Evolutionary conservation across 1,140 invertebrate species (phyloP).

Genomic region (Drosophila sucinea): DNA sequence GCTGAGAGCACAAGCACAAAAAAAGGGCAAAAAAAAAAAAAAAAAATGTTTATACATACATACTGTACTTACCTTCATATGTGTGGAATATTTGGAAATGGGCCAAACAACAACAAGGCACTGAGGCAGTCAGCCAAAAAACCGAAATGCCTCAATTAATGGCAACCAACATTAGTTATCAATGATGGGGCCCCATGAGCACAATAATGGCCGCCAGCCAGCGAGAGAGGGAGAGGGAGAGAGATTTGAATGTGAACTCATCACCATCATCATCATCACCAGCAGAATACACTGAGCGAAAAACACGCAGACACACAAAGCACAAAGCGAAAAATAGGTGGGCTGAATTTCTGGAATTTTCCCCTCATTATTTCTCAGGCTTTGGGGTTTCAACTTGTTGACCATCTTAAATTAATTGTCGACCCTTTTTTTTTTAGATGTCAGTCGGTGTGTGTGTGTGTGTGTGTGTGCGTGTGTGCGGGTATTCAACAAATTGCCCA

Average conservation of each 20-base stretch:
- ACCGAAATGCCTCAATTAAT: slow-evolving; percentile 63
- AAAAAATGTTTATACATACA: slow-evolving; percentile 65
- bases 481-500: neutral
- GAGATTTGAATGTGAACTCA: slow-evolving; percentile 8
- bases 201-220: slow-evolving; percentile 53
- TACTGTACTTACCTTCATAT: slow-evolving; percentile 41
- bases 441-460: neutral
- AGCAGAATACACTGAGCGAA: neutral
- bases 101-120: neutral
- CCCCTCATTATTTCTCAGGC: slow-evolving; percentile 21
- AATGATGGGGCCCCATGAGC: slow-evolving; percentile 64
- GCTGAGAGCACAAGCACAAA: slow-evolving; percentile 32
- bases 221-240: neutral
- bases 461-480: neutral
- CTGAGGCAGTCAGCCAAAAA: slow-evolving; percentile 33
- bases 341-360: slow-evolving; percentile 11
- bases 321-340: neutral
- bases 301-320: neutral
- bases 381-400: slow-evolving; percentile 5
- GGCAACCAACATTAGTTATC: slow-evolving; percentile 67
- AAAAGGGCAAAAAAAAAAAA: neutral
- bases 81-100: slow-evolving; percentile 9
- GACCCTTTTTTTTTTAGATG: neutral
- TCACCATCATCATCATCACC: slow-evolving; percentile 47
- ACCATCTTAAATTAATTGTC: slow-evolving; percentile 11